Evolutionary conservation across 37 sponge, comb jelly and placozoan species (phyloP), one percentile per base, ranked within the genome.

Genomic region (Cladorhizidae sp.): DNA sequence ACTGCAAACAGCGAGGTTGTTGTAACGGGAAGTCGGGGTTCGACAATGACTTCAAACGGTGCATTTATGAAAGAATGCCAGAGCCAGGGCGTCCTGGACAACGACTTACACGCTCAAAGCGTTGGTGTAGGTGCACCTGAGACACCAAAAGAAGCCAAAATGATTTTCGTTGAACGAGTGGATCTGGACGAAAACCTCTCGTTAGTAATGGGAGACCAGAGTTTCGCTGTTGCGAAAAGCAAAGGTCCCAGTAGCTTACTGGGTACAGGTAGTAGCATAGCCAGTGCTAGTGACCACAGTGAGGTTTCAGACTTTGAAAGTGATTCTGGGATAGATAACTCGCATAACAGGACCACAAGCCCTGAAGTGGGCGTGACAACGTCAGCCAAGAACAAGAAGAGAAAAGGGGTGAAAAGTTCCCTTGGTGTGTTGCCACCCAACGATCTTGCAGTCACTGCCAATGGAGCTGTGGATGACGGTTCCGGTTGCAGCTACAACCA

Each of bases 211-310:
- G 33, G 18, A 5, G 67, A 65, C 17, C 18, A 28, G 36, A 65
- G 8, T 35, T 65, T 35, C 12, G 18, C 36, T 65, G 36, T 31
- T 2, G 20, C 9, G 7, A 65, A 65, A 33, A 35, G 36, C 36
- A 65, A 65, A 31, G 67, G 67, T 65, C 67, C 45, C 1, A n/a
- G 45, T 43, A 71, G 71, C 3, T 23, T 43, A 17, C 45, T 41
- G 25, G 71, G 45, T 2, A 65, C 67, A 31, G 67, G 67, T 17
- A 65, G 67, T 31, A 65, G 67, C 31, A 32, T 31, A 32, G 67
- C 67, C 12, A 65, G 67, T 31, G 67, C 67, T 32, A 65, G 67
- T 65, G 71, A 71, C 71, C 42, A 71, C 43, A 71, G 45, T 43
- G 42, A 40, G 45, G 42, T 71, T 2, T 71, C 71, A 14, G 71